Evolutionary conservation across 2,113 vertebrate species (phyloP).

Genomic region (Psammodynastes pulverulentus): DNA sequence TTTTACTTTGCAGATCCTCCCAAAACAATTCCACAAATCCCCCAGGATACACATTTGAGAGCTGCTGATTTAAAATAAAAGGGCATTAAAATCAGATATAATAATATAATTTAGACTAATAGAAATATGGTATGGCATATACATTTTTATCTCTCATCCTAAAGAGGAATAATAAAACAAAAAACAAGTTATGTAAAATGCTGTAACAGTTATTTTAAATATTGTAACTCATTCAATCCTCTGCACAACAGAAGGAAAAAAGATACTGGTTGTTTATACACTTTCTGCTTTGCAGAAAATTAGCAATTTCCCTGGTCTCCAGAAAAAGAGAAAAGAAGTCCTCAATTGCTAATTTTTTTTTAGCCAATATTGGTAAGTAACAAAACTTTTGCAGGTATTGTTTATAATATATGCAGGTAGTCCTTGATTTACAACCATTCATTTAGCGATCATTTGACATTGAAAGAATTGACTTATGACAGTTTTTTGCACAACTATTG

Average conservation of each 20-base stretch:
- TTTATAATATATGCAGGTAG: neutral
- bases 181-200: neutral
- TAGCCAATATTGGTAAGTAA: neutral
- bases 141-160: neutral
- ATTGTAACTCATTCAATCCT: neutral
- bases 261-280: neutral
- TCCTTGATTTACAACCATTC: neutral
- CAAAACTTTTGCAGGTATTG: neutral
- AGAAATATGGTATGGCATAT: neutral
- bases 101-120: neutral
- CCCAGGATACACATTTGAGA: neutral
- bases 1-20: neutral
- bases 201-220: neutral
- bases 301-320: neutral
- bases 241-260: neutral
- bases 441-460: neutral
- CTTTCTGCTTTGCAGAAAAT: neutral
- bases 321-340: neutral
- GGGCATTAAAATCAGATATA: no score
- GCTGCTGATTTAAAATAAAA: neutral
- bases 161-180: neutral
- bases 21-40: neutral
- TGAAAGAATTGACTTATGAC: neutral
- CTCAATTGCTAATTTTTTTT: neutral
- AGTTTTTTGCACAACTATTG: neutral